phyloP scores from a whole-genome alignment of 2,888 invertebrate species.

The Stenchaetothrips biformis region DNA sequence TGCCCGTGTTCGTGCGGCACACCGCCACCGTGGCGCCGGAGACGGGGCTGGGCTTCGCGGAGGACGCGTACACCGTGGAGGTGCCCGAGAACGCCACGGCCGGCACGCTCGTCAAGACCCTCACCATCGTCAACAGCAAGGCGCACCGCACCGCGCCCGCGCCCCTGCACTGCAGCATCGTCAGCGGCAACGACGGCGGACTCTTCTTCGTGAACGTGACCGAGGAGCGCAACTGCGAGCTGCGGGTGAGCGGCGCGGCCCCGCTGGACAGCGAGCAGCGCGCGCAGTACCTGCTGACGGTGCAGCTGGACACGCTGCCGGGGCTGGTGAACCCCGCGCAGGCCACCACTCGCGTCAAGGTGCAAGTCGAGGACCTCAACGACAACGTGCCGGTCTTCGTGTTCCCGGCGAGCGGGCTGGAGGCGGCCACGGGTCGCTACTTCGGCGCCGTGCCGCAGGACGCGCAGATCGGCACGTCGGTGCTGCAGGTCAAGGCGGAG shows the following conservation, averaged over 20 bases:
- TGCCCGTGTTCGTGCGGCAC: slow-evolving; percentile 78
- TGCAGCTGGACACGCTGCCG: slow-evolving; percentile 72
- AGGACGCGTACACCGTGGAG: slow-evolving; percentile 77
- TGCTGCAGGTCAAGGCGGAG: slow-evolving; percentile 77
- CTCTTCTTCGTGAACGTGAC: slow-evolving; percentile 68
- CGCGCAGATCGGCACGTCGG: slow-evolving; percentile 64
- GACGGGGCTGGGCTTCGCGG: slow-evolving; percentile 80
- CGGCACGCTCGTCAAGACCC: slow-evolving; percentile 61
- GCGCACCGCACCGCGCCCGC: slow-evolving; percentile 60
- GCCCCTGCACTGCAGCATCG: slow-evolving; percentile 73
- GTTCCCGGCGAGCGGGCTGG: slow-evolving; percentile 63
- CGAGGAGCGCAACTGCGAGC: slow-evolving; percentile 76
- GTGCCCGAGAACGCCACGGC: slow-evolving; percentile 70
- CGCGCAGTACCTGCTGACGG: slow-evolving; percentile 66
- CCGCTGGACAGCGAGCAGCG: slow-evolving; percentile 74
- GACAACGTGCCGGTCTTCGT: slow-evolving; percentile 83
- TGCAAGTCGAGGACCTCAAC: slow-evolving; percentile 81
- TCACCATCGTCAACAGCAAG: slow-evolving; percentile 69
- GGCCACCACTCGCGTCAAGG: slow-evolving; percentile 66
- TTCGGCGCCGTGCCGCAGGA: slow-evolving; percentile 73
- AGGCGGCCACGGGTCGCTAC: slow-evolving; percentile 52
- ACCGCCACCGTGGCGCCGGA: slow-evolving; percentile 67
- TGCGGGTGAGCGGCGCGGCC: slow-evolving; percentile 61
- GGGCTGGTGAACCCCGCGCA: slow-evolving; percentile 74
- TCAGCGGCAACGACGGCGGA: slow-evolving; percentile 69